Evolutionary conservation across 2,888 invertebrate species (phyloP).

Genomic region (Chaetogeoica ovagalla): DNA sequence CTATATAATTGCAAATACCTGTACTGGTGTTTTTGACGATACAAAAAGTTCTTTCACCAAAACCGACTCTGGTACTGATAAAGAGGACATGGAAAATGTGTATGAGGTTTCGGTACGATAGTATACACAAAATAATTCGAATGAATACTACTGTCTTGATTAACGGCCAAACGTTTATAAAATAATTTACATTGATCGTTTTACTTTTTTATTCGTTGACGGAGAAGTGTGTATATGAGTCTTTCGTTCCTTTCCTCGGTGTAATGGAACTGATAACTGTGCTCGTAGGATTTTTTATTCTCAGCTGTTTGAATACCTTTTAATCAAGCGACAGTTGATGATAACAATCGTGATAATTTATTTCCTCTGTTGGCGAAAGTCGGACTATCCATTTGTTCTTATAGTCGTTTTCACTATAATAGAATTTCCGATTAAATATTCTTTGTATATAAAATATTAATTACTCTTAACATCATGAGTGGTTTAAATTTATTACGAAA

Average conservation of each 20-base stretch:
- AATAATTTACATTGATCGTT: background rate
- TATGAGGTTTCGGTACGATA: background rate
- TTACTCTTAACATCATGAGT: conserved; percentile 20
- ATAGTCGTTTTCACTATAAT: background rate
- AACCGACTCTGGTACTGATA: background rate
- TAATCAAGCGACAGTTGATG: background rate
- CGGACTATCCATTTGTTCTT: background rate
- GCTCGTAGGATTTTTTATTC: background rate
- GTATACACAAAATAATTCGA: background rate
- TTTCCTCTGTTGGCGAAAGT: background rate
- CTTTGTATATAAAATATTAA: no score
- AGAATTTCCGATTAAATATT: background rate
- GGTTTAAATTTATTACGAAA: conserved; percentile 27
- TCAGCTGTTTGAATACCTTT: conserved; percentile 1
- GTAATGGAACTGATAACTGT: no score
- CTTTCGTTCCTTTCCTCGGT: no score
- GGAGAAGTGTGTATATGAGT: no score
- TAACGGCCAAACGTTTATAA: background rate
- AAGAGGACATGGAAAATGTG: conserved; percentile 38
- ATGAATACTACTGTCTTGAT: background rate
- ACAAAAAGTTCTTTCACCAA: conserved; percentile 45
- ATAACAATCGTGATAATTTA: background rate
- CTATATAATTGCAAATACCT: conserved; percentile 10
- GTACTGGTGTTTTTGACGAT: conserved; percentile 39
- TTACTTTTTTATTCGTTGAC: background rate